Evolutionary conservation across 1,140 invertebrate genomes (phyloP).

Genomic region (Drosophila orosa): DNA sequence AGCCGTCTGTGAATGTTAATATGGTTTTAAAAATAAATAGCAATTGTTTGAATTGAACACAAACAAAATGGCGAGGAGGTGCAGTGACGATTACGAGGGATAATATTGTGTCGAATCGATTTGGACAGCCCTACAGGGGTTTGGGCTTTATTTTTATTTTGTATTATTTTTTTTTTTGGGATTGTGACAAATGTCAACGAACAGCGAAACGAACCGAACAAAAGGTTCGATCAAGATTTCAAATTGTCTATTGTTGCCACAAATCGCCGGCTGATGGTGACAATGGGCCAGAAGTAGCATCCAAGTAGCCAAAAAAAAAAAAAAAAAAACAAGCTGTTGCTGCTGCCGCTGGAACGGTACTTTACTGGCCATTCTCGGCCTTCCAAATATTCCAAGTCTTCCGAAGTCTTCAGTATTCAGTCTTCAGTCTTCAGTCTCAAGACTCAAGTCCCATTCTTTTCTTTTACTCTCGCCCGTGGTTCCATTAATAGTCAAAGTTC

Average conservation of each 20-base stretch:
- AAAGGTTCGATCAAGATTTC: slow-evolving; percentile 69
- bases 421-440: not conserved
- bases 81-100: slow-evolving; percentile 26
- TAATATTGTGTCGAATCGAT: slow-evolving; percentile 33
- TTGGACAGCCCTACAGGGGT: slow-evolving; percentile 6
- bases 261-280: slow-evolving; percentile 38
- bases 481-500: slow-evolving; percentile 64
- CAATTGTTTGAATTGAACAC: slow-evolving; percentile 18
- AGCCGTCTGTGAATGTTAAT: slow-evolving; percentile 19
- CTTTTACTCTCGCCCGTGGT: slow-evolving; percentile 37
- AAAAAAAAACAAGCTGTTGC: not conserved
- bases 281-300: slow-evolving; percentile 47
- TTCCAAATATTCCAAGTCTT: slow-evolving; percentile 3
- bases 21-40: slow-evolving; percentile 23
- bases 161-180: not conserved
- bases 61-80: slow-evolving; percentile 11
- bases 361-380: slow-evolving; percentile 47
- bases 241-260: slow-evolving; percentile 64
- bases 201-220: slow-evolving; percentile 58
- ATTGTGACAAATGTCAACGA: slow-evolving; percentile 74
- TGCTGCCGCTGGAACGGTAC: slow-evolving; percentile 61
- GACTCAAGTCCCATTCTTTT: slow-evolving; percentile 15
- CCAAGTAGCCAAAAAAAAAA: slow-evolving; percentile 31
- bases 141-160: not conserved
- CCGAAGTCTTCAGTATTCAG: not conserved